Conservation (phyloP, 2,888 invertebrate genomes). For the Luperina testacea region DNA sequence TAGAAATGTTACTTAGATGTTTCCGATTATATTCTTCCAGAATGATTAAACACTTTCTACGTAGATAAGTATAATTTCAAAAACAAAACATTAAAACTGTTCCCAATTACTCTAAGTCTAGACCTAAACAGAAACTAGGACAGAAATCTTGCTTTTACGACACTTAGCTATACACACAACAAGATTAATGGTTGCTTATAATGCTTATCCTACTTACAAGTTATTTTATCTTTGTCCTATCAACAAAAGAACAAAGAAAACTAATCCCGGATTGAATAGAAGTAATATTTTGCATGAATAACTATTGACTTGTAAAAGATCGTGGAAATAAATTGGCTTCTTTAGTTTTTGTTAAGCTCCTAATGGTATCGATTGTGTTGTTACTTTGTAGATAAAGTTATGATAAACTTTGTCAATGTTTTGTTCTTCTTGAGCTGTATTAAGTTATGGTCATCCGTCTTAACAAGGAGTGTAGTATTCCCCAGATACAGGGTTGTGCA, state of each 20-base stretch:
- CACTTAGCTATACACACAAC: constrained; percentile 42
- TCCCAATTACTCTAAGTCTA: constrained; percentile 44
- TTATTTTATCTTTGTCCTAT: constrained; percentile 52
- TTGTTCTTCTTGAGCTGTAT: neutral
- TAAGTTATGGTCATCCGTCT: too few species aligned
- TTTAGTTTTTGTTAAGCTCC: constrained; percentile 44
- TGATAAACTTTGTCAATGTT: neutral
- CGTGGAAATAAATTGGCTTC: constrained; percentile 39
- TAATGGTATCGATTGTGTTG: constrained; percentile 29
- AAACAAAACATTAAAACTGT: constrained; percentile 5
- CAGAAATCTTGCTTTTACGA: constrained; percentile 38
- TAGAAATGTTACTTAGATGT: neutral
- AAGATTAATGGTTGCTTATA: constrained; percentile 56
- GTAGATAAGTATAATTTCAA: neutral
- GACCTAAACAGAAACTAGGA: constrained; percentile 41
- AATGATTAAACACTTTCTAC: constrained; percentile 1
- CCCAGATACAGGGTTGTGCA: too few species aligned
- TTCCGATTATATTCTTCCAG: neutral
- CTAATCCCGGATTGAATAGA: constrained; percentile 55
- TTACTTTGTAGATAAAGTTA: constrained; percentile 20
- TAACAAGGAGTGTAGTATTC: neutral
- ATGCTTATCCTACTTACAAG: constrained; percentile 44
- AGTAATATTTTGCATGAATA: constrained; percentile 63
- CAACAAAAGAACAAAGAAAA: constrained; percentile 56
- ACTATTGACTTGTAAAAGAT: constrained; percentile 43